Evolutionary conservation across 2,888 invertebrate genomes (phyloP), one percentile per base, ranked within the genome.

Genomic region (Thymelicus acteon): DNA sequence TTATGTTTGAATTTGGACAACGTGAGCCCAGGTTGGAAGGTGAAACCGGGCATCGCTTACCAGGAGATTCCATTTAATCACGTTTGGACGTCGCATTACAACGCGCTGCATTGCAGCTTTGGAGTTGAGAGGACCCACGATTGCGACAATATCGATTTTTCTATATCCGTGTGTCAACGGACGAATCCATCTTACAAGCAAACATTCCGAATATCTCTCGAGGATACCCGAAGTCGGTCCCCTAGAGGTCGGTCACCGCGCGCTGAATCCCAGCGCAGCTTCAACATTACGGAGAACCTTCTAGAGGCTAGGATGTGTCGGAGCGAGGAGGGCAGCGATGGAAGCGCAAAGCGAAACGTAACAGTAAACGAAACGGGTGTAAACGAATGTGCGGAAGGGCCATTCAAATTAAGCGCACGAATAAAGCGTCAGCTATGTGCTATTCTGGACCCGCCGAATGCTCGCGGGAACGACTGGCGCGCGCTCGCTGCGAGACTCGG

Each of bases 391-490:
- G 88, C 94, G 31, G 95, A 95, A 80, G 92, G 95, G 75, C 95
- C 94, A 69, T 95, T 95, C 81, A 95, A 96, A 84, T 85, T 95
- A 78, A 95, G 94, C 72, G 91, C 94, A 73, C 90, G 94, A 74
- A 85, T 95, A 48, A 95, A 95, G 79, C 91, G 95, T 73, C 90
- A 95, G 79, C 88, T 94, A 70, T 93, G 94, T 79, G 84, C 87
- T 80, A 96, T 97, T 84, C 93, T 99, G 80, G 99, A 99, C 91
- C 98, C 98, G 40, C 98, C 99, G 3, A 98, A 97, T 81, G 96
- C 97, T 13, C 95, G 98, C 78, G 98, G 98, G 62, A 98, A 98
- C 86, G 99, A 99, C 89, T 99, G 99, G 99, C 95, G 99, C 77
- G 97, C 98, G 95, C 93, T 99, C 77, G 99, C 99, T n/a, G 96